Percentiles rank a stretch among this genome's conserved stretches.
phyloP scores from a whole-genome alignment of 2,113 vertebrate species.

The Ictalurus furcatus region DNA sequence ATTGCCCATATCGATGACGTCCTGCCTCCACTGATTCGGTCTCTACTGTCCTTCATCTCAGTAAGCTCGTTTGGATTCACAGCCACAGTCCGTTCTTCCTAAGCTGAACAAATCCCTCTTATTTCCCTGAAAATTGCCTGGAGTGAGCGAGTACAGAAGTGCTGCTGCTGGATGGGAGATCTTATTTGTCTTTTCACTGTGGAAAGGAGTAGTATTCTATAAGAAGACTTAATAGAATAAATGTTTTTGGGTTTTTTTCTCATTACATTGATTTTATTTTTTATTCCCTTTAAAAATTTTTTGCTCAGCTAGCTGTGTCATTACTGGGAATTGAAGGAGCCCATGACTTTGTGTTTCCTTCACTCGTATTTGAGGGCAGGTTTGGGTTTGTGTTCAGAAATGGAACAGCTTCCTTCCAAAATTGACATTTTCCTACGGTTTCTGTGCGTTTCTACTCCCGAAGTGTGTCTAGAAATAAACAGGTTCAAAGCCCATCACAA shows the following conservation, averaged over 20 bases:
- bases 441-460: not conserved
- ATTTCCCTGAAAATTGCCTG: conserved; percentile 57
- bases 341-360: not conserved
- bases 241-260: not conserved
- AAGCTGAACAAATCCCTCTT: conserved; percentile 66
- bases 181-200: conserved; percentile 29
- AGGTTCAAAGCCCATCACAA: conserved; percentile 42
- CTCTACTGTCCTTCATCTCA: conserved; percentile 16
- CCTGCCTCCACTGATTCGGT: not conserved
- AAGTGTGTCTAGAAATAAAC: not conserved
- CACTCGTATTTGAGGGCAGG: not conserved
- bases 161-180: conserved; percentile 20
- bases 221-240: conserved; percentile 4
- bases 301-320: not conserved
- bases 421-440: not conserved
- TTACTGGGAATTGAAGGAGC: not conserved
- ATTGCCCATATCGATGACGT: not conserved
- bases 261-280: not conserved
- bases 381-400: not conserved
- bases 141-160: conserved; percentile 19
- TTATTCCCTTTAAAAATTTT: not conserved
- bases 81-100: conserved; percentile 48
- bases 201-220: not conserved
- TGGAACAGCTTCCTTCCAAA: not conserved
- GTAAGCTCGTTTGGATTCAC: conserved; percentile 58